Evolutionary conservation across 2,113 vertebrate species (phyloP).

Genomic region (Pollimyrus isidori): DNA sequence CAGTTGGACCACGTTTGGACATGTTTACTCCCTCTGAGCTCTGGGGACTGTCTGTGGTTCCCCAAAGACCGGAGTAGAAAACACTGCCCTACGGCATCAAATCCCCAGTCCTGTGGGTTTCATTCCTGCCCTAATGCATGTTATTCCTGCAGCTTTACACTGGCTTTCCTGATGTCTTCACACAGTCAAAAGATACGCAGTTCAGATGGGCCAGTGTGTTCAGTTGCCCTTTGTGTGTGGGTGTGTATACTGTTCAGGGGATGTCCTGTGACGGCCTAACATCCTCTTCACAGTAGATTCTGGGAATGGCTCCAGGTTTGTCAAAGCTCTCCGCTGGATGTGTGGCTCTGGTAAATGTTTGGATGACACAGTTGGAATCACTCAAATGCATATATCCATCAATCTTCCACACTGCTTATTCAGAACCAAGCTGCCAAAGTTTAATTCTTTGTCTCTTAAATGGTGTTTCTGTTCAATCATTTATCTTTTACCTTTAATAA

Average conservation of each 20-base stretch:
- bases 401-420: not conserved
- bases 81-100: not conserved
- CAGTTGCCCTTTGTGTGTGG: not conserved
- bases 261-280: not conserved
- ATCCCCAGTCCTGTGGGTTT: not conserved
- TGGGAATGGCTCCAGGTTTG: not conserved
- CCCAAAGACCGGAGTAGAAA: not conserved
- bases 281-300: not conserved
- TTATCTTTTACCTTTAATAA: not conserved
- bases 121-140: not conserved
- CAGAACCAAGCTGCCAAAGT: not conserved
- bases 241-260: not conserved
- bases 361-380: not conserved
- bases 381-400: not conserved
- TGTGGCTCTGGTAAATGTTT: not conserved
- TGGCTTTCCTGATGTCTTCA: not conserved
- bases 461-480: not conserved
- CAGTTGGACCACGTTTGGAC: not conserved
- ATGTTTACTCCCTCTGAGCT: not conserved
- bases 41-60: not conserved
- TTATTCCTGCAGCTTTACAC: not conserved
- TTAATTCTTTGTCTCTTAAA: not conserved
- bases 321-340: not conserved
- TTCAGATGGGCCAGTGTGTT: not conserved
- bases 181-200: not conserved